Evolutionary conservation across 1,140 invertebrate species (phyloP), one percentile per base, ranked within the genome.

Genomic region (Drosophila fuyamai): DNA sequence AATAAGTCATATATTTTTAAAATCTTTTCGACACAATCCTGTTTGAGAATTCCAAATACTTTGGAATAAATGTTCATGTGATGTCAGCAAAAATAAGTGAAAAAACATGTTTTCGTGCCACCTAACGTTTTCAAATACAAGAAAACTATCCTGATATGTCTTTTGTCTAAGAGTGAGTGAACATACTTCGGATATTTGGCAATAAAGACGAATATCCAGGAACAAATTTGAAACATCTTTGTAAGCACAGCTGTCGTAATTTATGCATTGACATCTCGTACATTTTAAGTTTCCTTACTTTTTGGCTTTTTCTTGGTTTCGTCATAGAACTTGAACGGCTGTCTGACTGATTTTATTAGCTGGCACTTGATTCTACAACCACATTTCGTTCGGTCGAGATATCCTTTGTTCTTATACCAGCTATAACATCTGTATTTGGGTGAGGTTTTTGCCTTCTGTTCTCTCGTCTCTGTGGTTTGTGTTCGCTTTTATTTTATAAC

Each of bases 281-380:
- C 12, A 40, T 38, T 27, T 58, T 7, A 51, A 41, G 36, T 43
- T 43, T 27, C 13, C n/a, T 23, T 13, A 8, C 10, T 55, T 23
- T 9, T 56, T 6, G n/a, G 58, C 46, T 35, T 23, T 55, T 65
- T 60, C 70, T 43, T 71, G 14, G 14, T 48, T 47, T 32, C 41
- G 29, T 35, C 46, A 43, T 36, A 56, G 40, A 65, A 81, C 54
- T 82, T 68, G 76, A 72, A 80, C 63, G 61, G 73, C 67, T 74
- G 78, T 60, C 67, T 78, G 82, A 47, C 65, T 71, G 70, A 79
- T 81, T 81, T 85, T 85, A 86, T 85, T 78, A 67, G 78, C 70
- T 81, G 61, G 47, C 63, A 81, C 60, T 78, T 67, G 79, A 53
- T 67, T 47, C 51, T 44, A 3, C 35, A 40, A 8, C 16, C 29